Conservation (phyloP, 2,113 vertebrate genomes). For the Chaetodon trifascialis region DNA sequence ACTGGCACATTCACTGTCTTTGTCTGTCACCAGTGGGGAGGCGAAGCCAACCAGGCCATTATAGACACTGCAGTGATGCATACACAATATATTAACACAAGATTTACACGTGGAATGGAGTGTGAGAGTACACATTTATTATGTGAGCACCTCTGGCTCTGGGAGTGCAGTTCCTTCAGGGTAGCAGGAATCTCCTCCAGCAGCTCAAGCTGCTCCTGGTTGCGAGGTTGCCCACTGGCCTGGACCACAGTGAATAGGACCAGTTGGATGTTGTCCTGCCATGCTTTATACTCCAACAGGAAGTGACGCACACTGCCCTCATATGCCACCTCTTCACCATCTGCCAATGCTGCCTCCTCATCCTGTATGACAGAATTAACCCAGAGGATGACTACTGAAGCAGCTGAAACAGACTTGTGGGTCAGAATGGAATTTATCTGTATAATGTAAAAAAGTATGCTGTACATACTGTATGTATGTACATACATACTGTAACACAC, state of each 20-base stretch:
- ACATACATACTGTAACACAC: too few relatives aligned
- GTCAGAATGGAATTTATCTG: neutral
- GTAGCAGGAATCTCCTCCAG: constrained; percentile 96
- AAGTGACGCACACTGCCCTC: constrained; percentile 97
- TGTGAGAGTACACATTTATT: neutral
- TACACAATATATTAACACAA: neutral
- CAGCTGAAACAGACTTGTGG: neutral
- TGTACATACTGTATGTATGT: too few relatives aligned
- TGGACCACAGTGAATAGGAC: constrained; percentile 97
- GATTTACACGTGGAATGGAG: neutral
- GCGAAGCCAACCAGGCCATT: constrained; percentile 98
- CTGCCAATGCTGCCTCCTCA: constrained; percentile 94
- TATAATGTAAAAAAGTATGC: neutral
- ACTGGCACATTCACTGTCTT: constrained; percentile 92
- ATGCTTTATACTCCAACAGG: constrained; percentile 96
- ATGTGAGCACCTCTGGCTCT: constrained; percentile 90
- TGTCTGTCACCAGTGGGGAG: constrained; percentile 96
- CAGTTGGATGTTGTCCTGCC: constrained; percentile 99
- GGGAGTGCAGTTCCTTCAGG: constrained; percentile 94
- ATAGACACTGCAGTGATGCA: constrained; percentile 88
- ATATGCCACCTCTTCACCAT: constrained; percentile 95
- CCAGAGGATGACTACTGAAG: neutral
- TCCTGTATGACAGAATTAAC: constrained; percentile 84
- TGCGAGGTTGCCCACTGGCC: constrained; percentile 94
- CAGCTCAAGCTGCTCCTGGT: constrained; percentile 93